Percentiles rank a stretch among this genome's conserved stretches.
These are phyloP conservation scores for Ophthalmolycus amberensis DNA, from an alignment of 2,113 vertebrate species.

Conservation along the genomic window DNA sequence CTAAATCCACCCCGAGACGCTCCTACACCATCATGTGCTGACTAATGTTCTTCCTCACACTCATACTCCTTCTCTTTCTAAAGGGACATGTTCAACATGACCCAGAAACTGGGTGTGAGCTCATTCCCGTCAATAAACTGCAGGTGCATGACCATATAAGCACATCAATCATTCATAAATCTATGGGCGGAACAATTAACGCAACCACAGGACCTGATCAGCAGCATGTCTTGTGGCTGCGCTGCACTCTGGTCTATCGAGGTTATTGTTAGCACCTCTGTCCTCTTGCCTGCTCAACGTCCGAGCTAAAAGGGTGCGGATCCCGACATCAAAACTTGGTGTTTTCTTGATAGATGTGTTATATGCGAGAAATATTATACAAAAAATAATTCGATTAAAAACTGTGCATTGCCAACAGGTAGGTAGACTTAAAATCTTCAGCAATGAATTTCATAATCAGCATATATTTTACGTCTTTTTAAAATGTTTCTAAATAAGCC, in stretches of 20 bases:
- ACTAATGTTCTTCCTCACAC: conserved; percentile 12
- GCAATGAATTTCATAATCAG: background rate
- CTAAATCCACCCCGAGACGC: conserved; percentile 46
- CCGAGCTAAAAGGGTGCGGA: background rate
- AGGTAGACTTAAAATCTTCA: background rate
- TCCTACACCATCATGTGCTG: background rate
- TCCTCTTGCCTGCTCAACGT: conserved; percentile 16
- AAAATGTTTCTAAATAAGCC: background rate
- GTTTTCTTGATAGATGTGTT: too few relatives aligned
- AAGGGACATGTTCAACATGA: conserved; percentile 19
- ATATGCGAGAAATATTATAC: background rate
- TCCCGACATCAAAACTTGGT: background rate
- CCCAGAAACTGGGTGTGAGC: conserved; percentile 36
- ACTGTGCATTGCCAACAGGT: background rate
- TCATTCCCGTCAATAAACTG: conserved; percentile 26
- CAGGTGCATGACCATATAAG: conserved; percentile 26
- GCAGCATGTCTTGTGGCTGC: conserved; percentile 31
- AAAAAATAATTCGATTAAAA: background rate
- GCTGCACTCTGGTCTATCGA: background rate
- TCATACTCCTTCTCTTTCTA: conserved; percentile 12
- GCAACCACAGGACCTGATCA: conserved; percentile 36
- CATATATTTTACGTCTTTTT: background rate
- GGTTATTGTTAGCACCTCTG: conserved; percentile 19
- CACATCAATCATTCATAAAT: conserved; percentile 16
- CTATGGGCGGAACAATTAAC: conserved; percentile 38